Evolutionary conservation across 2,888 invertebrate species (phyloP).

Genomic region (Craniophora ligustri): DNA sequence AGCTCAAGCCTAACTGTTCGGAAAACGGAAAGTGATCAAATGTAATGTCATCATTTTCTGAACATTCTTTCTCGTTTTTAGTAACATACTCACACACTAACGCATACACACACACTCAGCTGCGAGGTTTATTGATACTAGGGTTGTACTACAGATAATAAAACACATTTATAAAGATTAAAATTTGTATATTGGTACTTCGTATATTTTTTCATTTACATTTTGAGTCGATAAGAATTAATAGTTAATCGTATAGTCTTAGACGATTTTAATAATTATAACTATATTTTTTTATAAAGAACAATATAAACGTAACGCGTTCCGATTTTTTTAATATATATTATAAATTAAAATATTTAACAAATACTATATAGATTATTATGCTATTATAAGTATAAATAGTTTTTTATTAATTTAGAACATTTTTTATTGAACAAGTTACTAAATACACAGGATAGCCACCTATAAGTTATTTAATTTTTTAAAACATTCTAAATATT

Average conservation of each 20-base stretch:
- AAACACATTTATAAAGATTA: conserved; percentile 80
- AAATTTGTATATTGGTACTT: conserved; percentile 89
- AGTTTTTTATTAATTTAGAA: conserved; percentile 76
- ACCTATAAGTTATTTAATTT: conserved; percentile 70
- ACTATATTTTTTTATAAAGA: conserved; percentile 73
- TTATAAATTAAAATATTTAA: conserved; percentile 79
- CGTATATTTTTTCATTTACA: conserved; percentile 88
- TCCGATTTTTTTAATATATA: conserved; percentile 63
- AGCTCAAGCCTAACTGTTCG: too few species aligned
- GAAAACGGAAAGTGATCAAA: too few species aligned
- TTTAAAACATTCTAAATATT: conserved; percentile 72
- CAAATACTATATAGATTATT: conserved; percentile 80
- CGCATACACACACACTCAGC: too few species aligned
- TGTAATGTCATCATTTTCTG: too few species aligned
- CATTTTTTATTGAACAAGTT: conserved; percentile 85
- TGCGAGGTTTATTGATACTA: too few species aligned
- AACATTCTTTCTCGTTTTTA: too few species aligned
- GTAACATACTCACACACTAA: too few species aligned
- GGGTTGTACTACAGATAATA: too few species aligned
- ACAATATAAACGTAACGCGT: conserved; percentile 80
- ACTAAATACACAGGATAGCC: conserved; percentile 78
- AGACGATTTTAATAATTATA: conserved; percentile 74
- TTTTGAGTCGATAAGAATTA: conserved; percentile 85
- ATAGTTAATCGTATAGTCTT: conserved; percentile 81
- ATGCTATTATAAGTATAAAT: conserved; percentile 73